Base-by-base conservation (phyloP, 2,888 invertebrate species). In the Oeneis ivallda region DNA sequence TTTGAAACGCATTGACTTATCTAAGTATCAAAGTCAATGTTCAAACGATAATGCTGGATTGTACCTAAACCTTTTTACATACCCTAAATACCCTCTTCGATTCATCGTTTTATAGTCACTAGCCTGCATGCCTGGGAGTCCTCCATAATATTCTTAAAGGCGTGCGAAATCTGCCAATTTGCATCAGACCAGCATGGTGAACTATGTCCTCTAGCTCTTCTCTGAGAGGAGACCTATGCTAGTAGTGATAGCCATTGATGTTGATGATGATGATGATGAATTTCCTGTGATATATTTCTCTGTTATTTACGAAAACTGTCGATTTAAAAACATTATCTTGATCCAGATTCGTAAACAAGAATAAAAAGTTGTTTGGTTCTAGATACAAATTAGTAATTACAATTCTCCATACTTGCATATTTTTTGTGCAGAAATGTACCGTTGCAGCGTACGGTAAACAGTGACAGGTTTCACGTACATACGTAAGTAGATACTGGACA, bases 381-480 rank as follows among this genome's bases (percentile, higher is more conserved):
- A 58, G n/a, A 19, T 56, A 34, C 39, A 45, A 17, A 37, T 8
- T 37, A 57, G 26, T 41, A 58, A 58, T 58, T 52, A 50, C 32
- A 57, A 57, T 49, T 45, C 11, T 58, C 50, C 26, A 45, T 49
- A 62, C 66, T 37, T 64, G 34, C 43, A 47, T 32, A 45, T 54
- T 57, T 58, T 64, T 58, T 58, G 54, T 43, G 64, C 52, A 54
- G 61, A 66, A 54, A 52, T 54, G 59, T 59, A 67, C 74, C 74
- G 74, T 74, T 74, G 73, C 67, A 65, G 47, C 64, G 62, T 70
- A 74, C 73, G 67, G 74, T 73, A 74, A 71, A 70, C 65, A 61
- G 56, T 37, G 65, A 72, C 74, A 69, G 74, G 74, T 74, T 74
- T 70, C 67, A 64, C 65, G 49, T 67, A 69, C 66, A 62, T 60